Evolutionary conservation across 2,113 vertebrate genomes (phyloP).

Genomic region (Sciurus niger): DNA sequence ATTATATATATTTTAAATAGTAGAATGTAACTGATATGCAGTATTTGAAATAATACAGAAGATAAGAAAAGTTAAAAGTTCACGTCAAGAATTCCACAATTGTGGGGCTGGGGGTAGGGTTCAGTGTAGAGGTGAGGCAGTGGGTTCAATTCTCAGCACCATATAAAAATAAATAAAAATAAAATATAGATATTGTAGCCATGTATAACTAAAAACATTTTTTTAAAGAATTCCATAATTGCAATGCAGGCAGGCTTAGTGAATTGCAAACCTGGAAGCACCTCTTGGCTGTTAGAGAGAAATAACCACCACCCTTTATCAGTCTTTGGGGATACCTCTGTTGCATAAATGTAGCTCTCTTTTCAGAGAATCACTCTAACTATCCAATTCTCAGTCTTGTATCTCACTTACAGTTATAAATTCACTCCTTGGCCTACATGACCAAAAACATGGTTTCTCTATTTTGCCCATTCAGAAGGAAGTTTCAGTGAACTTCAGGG

Average conservation of each 20-base stretch:
- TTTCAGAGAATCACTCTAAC: background rate
- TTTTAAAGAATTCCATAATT: background rate
- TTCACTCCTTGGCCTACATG: background rate
- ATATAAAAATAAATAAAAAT: no score
- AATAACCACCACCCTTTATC: background rate
- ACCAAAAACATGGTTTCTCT: background rate
- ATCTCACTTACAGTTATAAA: background rate
- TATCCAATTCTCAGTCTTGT: background rate
- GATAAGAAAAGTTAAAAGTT: background rate
- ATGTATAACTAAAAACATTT: no score
- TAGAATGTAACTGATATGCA: background rate
- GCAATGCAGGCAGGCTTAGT: background rate
- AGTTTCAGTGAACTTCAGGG: background rate
- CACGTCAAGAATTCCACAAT: background rate
- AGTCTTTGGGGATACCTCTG: no score
- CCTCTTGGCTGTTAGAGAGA: background rate
- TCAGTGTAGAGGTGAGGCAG: no score
- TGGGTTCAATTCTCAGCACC: no score
- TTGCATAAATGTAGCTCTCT: background rate
- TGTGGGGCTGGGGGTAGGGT: background rate
- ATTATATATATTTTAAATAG: background rate
- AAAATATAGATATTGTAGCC: no score
- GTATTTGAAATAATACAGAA: constrained; percentile 10
- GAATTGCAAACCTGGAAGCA: background rate
- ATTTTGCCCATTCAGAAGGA: background rate